phyloP scores from a whole-genome alignment of 92 coral and sea anemone species.

The Zoanthus gigantus region DNA sequence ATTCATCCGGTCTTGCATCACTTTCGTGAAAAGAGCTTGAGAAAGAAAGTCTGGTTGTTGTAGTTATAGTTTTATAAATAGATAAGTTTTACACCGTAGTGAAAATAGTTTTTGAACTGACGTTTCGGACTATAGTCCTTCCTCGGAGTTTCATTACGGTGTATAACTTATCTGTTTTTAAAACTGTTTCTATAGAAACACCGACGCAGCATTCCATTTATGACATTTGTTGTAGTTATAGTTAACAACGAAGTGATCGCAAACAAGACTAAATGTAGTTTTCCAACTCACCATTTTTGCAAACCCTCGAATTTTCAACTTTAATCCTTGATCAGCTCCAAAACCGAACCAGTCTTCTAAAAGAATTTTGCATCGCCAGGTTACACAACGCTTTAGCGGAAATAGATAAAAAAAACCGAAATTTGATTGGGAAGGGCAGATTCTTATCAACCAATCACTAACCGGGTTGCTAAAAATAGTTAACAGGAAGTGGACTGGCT shows the following conservation, averaged over 20 bases:
- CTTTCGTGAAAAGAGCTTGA: no score
- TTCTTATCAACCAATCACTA: constrained; percentile 71
- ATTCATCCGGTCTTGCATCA: no score
- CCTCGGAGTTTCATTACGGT: no score
- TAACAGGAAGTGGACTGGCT: constrained; percentile 76
- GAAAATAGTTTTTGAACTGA: no score
- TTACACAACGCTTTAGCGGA: constrained; percentile 67
- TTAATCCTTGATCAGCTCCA: not conserved
- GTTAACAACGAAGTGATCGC: not conserved
- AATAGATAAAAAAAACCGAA: constrained; percentile 19
- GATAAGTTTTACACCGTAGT: no score
- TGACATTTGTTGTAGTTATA: not conserved
- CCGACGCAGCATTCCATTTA: no score
- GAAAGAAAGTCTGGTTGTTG: no score
- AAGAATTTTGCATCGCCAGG: constrained; percentile 64
- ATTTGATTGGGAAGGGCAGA: constrained; percentile 51
- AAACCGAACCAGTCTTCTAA: not conserved
- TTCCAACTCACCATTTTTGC: constrained; percentile 59
- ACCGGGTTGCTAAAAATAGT: constrained; percentile 70
- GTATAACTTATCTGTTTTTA: not conserved
- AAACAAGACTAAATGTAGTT: not conserved
- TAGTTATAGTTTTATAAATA: no score
- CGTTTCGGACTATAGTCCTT: no score
- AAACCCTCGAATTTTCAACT: not conserved
- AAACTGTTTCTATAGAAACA: no score